Evolutionary conservation across 2,888 invertebrate species (phyloP).

Genomic region (Adelphocoris suturalis): DNA sequence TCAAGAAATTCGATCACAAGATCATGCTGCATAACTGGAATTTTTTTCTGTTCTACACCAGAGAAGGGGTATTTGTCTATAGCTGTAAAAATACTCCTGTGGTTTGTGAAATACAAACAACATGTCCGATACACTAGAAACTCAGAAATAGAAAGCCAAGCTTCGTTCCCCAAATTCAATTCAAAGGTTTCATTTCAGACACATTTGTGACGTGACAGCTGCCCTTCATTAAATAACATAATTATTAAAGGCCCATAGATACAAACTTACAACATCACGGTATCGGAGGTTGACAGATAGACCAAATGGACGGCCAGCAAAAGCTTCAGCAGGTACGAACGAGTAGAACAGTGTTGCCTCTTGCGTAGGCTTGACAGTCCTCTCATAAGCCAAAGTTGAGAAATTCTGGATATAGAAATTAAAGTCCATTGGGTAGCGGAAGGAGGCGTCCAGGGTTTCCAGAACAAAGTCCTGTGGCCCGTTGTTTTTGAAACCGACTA

Average conservation of each 20-base stretch:
- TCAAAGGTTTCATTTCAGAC: no score
- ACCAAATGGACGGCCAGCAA: constrained; percentile 97
- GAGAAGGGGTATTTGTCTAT: no score
- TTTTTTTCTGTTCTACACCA: no score
- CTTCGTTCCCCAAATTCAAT: no score
- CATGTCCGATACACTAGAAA: no score
- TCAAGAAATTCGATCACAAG: no score
- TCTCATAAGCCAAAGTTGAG: constrained; percentile 92
- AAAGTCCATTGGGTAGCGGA: constrained; percentile 99
- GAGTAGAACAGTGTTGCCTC: constrained; percentile 97
- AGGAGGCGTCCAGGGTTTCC: constrained; percentile 97
- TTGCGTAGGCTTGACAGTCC: constrained; percentile 91
- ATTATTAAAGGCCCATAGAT: not conserved
- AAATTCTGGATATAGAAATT: constrained; percentile 99
- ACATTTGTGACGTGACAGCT: no score
- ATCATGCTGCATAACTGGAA: no score
- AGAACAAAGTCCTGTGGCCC: constrained; percentile 94
- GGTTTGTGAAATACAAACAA: no score
- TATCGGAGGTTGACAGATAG: constrained; percentile 95
- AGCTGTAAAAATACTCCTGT: no score
- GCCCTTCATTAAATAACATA: no score
- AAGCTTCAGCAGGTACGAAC: constrained; percentile 97
- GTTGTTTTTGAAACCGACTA: constrained; percentile 97
- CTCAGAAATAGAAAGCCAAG: no score
- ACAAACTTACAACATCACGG: constrained; percentile 84